Conservation (phyloP, 2,797 vertebrate genomes). For the Sebastes kiyomatsui region DNA sequence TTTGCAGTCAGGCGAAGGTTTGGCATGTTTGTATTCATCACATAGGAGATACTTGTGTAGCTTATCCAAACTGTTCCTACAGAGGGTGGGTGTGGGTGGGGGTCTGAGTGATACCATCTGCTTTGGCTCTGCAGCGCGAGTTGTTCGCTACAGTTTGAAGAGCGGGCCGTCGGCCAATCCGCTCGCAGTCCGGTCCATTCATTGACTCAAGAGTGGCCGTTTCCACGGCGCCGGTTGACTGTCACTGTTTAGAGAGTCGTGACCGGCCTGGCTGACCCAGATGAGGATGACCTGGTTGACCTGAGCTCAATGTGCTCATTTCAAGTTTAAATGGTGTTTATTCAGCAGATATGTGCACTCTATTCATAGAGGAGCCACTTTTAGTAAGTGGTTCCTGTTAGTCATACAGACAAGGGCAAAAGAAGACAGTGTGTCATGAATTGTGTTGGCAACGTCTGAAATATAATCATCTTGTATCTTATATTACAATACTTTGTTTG, state of each 20-base stretch:
- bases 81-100: background rate
- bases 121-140: slow-evolving; percentile 45
- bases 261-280: slow-evolving; percentile 14
- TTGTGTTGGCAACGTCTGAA: background rate
- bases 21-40: slow-evolving; percentile 67
- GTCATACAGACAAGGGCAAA: background rate
- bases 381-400: background rate
- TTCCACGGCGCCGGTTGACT: background rate
- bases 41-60: slow-evolving; percentile 61
- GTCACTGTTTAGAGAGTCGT: slow-evolving; percentile 1
- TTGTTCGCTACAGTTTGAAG: slow-evolving; percentile 19
- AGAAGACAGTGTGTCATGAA: background rate
- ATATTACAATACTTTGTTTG: background rate
- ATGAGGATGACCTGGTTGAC: slow-evolving; percentile 12
- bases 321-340: background rate
- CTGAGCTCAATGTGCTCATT: background rate
- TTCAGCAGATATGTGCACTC: background rate
- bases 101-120: slow-evolving; percentile 78
- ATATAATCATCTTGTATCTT: background rate
- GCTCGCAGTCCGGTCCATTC: slow-evolving; percentile 21
- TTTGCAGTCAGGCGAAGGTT: slow-evolving; percentile 28
- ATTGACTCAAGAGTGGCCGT: slow-evolving; percentile 10
- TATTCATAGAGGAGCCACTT: background rate
- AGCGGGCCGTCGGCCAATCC: slow-evolving; percentile 19
- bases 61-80: slow-evolving; percentile 64